Conservation (phyloP, 2,113 vertebrate genomes). For the Engraulis encrasicolus region DNA sequence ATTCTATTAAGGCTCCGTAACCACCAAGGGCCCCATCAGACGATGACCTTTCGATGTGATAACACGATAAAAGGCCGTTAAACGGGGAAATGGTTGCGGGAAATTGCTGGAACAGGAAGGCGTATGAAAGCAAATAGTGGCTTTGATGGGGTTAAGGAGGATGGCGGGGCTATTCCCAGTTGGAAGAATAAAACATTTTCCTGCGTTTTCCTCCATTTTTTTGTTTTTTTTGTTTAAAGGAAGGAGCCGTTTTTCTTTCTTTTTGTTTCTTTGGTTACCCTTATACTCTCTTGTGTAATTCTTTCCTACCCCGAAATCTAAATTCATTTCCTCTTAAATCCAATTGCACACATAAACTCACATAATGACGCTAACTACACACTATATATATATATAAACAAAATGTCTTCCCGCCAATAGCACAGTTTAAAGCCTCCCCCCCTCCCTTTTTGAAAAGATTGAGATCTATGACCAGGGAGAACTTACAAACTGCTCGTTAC, state of each 20-base stretch:
- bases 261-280: conserved; percentile 41
- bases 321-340: conserved; percentile 53
- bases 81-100: conserved; percentile 11
- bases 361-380: conserved; percentile 39
- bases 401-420: conserved; percentile 31
- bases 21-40: conserved; percentile 6
- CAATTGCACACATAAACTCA: conserved; percentile 47
- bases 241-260: neutral
- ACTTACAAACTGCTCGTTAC: conserved; percentile 52
- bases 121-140: conserved; percentile 40
- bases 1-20: conserved; percentile 11
- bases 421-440: neutral
- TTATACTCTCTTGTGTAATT: conserved; percentile 46
- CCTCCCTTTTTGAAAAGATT: conserved; percentile 45
- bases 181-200: conserved; percentile 51
- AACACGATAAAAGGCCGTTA: conserved; percentile 12
- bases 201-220: conserved; percentile 30
- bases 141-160: conserved; percentile 40
- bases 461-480: conserved; percentile 42
- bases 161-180: conserved; percentile 49
- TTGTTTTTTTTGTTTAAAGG: too few species aligned
- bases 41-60: conserved; percentile 4
- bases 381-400: conserved; percentile 45
- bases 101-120: conserved; percentile 26
- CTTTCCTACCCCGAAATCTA: conserved; percentile 52